Evolutionary conservation across 2,113 vertebrate species (phyloP).

Genomic region (Haemorhous mexicanus): DNA sequence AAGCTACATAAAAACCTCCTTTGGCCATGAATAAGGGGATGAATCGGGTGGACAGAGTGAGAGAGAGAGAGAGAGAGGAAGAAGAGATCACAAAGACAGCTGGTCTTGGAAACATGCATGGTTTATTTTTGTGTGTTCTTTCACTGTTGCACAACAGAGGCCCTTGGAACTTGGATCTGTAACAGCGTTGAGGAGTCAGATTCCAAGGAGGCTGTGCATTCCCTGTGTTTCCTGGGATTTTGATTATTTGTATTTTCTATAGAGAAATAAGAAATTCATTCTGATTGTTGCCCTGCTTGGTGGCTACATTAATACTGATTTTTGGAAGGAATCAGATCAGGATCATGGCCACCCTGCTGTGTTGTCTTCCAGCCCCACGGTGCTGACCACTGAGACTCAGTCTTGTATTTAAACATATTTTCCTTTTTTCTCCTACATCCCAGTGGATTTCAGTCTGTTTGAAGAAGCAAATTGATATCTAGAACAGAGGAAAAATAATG

Average conservation of each 20-base stretch:
- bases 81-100: conserved; percentile 24
- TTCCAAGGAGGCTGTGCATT: background rate
- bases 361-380: background rate
- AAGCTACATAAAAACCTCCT: background rate
- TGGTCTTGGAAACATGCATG: conserved; percentile 36
- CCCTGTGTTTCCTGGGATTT: background rate
- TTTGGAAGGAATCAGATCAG: background rate
- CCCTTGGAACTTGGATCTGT: conserved; percentile 31
- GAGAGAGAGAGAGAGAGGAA: background rate
- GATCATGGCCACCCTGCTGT: background rate
- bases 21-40: background rate
- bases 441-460: background rate
- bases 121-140: conserved; percentile 48
- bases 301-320: background rate
- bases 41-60: background rate
- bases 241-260: background rate
- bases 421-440: background rate
- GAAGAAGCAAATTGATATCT: background rate
- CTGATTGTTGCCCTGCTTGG: background rate
- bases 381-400: background rate
- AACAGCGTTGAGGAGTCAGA: conserved; percentile 8
- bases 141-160: conserved; percentile 22
- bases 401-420: background rate
- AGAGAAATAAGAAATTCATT: background rate
- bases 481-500: background rate